Percentiles rank a stretch among this genome's conserved stretches.
These are phyloP conservation scores for Chunga burmeisteri DNA, from an alignment of 2,113 vertebrate species.

Conservation along the genomic window DNA sequence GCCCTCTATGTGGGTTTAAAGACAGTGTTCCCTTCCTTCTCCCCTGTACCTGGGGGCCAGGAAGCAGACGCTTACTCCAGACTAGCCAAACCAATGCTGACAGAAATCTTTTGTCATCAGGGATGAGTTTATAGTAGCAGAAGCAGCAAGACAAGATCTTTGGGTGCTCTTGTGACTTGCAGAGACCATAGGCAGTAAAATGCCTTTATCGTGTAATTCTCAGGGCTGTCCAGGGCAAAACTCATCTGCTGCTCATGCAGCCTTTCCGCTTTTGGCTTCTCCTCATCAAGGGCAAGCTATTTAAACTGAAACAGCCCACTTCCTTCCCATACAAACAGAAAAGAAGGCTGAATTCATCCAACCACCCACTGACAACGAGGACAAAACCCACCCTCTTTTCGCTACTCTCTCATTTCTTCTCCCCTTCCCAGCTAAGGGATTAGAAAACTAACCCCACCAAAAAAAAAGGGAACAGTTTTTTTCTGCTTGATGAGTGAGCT, in stretches of 20 bases:
- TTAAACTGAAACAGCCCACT: neutral
- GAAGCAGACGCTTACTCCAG: neutral
- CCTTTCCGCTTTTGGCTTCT: neutral
- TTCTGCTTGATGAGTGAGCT: neutral
- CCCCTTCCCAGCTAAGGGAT: neutral
- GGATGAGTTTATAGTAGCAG: neutral
- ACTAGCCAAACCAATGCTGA: neutral
- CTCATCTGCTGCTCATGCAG: neutral
- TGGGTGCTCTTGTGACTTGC: neutral
- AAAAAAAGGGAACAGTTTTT: neutral
- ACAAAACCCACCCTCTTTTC: neutral
- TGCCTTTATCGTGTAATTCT: neutral
- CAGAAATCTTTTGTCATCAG: neutral
- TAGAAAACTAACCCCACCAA: neutral
- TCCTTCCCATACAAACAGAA: neutral
- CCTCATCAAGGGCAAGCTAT: neutral
- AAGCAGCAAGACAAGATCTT: neutral
- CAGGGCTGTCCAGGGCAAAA: neutral
- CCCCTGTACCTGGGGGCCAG: fast-evolving
- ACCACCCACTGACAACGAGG: neutral
- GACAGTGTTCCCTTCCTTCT: neutral
- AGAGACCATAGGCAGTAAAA: neutral
- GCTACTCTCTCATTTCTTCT: neutral
- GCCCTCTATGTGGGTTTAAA: neutral
- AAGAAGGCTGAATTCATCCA: neutral